phyloP scores from a whole-genome alignment of 2,797 vertebrate species.

The Hydrocynus forskahlii region DNA sequence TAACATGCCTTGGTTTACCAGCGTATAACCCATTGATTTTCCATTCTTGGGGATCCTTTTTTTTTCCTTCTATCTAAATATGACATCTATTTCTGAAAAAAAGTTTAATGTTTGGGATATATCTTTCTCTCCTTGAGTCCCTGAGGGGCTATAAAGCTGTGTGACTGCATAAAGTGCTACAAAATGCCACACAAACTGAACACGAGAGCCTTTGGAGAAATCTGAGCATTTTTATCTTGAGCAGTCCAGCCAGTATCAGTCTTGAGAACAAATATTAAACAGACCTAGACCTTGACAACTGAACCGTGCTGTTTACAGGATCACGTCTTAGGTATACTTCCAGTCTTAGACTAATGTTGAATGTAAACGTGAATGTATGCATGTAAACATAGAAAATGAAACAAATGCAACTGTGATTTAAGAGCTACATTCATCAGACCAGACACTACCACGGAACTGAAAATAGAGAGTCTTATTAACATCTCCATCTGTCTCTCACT shows the following conservation, averaged over 20 bases:
- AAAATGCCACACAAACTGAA: no score
- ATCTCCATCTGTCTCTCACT: not conserved
- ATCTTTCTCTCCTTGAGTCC: no score
- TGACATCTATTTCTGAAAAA: not conserved
- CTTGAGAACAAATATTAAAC: not conserved
- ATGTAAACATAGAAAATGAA: no score
- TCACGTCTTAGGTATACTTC: not conserved
- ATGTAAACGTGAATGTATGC: no score
- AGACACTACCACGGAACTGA: not conserved
- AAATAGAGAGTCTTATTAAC: not conserved
- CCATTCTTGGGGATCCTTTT: no score
- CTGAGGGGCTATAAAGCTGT: no score
- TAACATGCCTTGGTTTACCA: no score
- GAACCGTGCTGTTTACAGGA: not conserved
- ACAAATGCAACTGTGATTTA: not conserved
- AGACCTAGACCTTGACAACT: not conserved
- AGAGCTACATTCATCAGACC: no score
- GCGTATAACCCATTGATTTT: not conserved
- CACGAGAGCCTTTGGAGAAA: no score
- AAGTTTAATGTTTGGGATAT: not conserved
- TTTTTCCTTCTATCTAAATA: not conserved
- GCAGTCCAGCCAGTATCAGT: not conserved
- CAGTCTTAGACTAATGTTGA: no score
- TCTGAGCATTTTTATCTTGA: not conserved
- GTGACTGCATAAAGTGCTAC: no score